These are phyloP conservation scores for Papilio demoleus DNA, from an alignment of 2,888 invertebrate genomes.

Conservation along the genomic window DNA sequence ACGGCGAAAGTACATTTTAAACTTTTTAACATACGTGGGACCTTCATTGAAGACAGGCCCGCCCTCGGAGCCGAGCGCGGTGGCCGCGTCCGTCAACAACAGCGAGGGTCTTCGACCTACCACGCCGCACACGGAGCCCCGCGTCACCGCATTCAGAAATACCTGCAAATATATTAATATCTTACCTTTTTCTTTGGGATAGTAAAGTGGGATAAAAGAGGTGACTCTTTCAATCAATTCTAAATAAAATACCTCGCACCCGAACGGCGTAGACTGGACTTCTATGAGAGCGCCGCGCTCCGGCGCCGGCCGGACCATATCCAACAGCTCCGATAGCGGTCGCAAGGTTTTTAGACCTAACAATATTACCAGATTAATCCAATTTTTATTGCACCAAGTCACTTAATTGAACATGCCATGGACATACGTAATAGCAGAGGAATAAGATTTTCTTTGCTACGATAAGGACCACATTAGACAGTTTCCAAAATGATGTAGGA, in stretches of 20 bases:
- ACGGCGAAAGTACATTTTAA: not conserved
- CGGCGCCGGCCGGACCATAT: slow-evolving; percentile 67
- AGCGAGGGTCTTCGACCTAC: slow-evolving; percentile 79
- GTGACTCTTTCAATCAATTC: not conserved
- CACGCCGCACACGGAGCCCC: slow-evolving; percentile 83
- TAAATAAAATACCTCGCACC: slow-evolving; percentile 62
- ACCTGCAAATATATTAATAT: slow-evolving; percentile 55
- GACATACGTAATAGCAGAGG: not conserved
- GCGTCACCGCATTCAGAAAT: slow-evolving; percentile 82
- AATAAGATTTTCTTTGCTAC: no score
- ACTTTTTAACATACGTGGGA: slow-evolving; percentile 62
- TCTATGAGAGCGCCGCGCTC: slow-evolving; percentile 67
- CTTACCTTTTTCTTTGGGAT: not conserved
- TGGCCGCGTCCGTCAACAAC: slow-evolving; percentile 83
- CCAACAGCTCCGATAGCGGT: slow-evolving; percentile 71
- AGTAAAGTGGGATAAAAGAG: not conserved
- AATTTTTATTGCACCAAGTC: not conserved
- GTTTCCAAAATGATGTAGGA: no score
- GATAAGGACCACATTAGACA: no score
- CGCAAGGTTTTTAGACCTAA: slow-evolving; percentile 60
- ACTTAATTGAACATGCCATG: not conserved
- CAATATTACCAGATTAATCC: not conserved
- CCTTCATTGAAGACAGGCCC: slow-evolving; percentile 82
- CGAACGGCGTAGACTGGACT: slow-evolving; percentile 77
- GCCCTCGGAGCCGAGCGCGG: slow-evolving; percentile 84